Base-by-base conservation (phyloP, 2,797 vertebrate genomes). In the Lophotriccus pileatus region DNA sequence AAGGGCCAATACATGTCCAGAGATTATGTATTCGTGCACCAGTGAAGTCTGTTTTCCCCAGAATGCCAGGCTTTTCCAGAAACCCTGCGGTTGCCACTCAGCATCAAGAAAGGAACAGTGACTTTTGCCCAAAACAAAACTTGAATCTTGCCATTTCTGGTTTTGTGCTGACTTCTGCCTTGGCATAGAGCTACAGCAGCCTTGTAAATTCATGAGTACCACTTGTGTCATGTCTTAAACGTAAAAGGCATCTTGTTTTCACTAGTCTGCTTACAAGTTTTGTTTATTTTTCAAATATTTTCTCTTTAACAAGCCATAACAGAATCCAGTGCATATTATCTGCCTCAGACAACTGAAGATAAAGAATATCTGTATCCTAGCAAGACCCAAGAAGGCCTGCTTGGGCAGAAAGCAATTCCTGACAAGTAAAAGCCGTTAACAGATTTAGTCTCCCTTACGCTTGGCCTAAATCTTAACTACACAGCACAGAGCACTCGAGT, bases 281-380 rank as follows among this genome's bases (percentile, higher is more conserved):
- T 93, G 82, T 91, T 97, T 95, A 47, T 82, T 91, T 93, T 94
- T 85, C 81, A 91, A 92, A 91, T 95, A 90, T 62, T 93, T 94
- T 90, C 66, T 93, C 36, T 90, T 89, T 84, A 93, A 89, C 94
- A 95, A 85, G 93, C 84, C 76, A 15, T 63, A 93, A 81, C 90
- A 94, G 76, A 95, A 78, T 81, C 62, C 62, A 50, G 34, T 27
- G 63, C 28, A 15, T 55, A 59, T 75, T 87, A 75, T 72, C 73
- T 87, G 36, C 55, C 39, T 60, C 37, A 83, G 62, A 83, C 62
- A 93, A 78, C 39, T 3, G 1, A 11, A 28, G 19, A 91, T 24
- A 68, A 64, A 77, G 72, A 74, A 13, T 82, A 87, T 55, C 49
- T 44, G 25, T 43, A 74, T 67, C 68, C 64, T 5, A 89, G 60